Evolutionary conservation across 2,888 invertebrate species (phyloP).

Genomic region (Lottia scabra): DNA sequence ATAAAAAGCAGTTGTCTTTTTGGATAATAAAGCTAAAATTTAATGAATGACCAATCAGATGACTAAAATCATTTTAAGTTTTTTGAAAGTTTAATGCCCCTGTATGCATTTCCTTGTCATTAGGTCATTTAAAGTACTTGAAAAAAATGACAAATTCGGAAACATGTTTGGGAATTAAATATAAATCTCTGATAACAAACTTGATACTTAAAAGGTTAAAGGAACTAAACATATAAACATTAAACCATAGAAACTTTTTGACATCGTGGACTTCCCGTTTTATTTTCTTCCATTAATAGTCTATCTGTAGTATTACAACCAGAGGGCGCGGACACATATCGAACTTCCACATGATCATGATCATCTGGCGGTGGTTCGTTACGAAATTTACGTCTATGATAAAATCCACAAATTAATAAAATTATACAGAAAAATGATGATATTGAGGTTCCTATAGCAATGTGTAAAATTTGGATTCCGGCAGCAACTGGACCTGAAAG

Average conservation of each 20-base stretch:
- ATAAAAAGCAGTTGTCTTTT: no score
- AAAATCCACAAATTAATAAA: slow-evolving; percentile 59
- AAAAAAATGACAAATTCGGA: no score
- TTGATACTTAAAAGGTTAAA: background rate
- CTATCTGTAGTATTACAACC: slow-evolving; percentile 63
- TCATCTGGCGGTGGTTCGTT: slow-evolving; percentile 47
- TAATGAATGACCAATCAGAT: no score
- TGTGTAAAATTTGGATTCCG: slow-evolving; percentile 55
- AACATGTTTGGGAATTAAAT: no score
- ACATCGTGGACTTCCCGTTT: slow-evolving; percentile 39
- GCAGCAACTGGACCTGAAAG: slow-evolving; percentile 40
- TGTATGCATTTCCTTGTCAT: no score
- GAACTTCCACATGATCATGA: slow-evolving; percentile 60
- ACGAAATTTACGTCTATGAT: slow-evolving; percentile 56
- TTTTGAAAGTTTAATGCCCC: no score
- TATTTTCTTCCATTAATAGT: slow-evolving; percentile 46
- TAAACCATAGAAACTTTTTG: slow-evolving; percentile 64
- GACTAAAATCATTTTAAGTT: no score
- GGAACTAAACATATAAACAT: slow-evolving; percentile 24
- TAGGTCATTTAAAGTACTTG: no score
- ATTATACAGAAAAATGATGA: slow-evolving; percentile 63
- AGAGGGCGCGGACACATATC: slow-evolving; percentile 60
- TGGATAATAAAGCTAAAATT: no score
- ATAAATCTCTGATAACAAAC: no score
- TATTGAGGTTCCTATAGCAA: slow-evolving; percentile 62